These are phyloP conservation scores for Muscidifurax raptorellus DNA, from an alignment of 1,140 invertebrate genomes.

Conservation along the genomic window DNA sequence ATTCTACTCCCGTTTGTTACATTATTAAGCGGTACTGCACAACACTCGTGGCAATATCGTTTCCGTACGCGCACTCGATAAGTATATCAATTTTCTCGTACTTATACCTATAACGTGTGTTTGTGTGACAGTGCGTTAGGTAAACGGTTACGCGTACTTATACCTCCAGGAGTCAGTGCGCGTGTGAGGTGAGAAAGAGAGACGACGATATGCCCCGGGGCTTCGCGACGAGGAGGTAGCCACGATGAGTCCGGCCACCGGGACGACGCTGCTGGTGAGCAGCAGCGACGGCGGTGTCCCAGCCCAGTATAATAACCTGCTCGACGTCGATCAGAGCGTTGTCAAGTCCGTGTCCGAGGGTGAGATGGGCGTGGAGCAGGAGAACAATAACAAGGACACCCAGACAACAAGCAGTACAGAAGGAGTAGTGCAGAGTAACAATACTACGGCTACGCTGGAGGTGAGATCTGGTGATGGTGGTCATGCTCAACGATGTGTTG, in stretches of 20 bases:
- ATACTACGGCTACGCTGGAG: background rate
- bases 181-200: background rate
- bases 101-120: background rate
- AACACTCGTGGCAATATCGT: background rate
- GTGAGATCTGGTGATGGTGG: conserved; percentile 22
- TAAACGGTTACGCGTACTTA: background rate
- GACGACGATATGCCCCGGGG: background rate
- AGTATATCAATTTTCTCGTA: background rate
- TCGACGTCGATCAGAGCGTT: conserved; percentile 47
- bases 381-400: conserved; percentile 54
- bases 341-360: conserved; percentile 73
- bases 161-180: background rate
- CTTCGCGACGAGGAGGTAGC: background rate
- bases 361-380: conserved; percentile 71
- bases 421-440: background rate
- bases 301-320: background rate
- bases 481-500: background rate
- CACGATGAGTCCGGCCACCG: background rate
- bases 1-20: background rate
- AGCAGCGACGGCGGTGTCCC: background rate
- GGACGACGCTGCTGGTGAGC: background rate
- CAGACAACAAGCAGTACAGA: conserved; percentile 25
- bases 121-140: background rate
- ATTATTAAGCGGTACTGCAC: background rate
- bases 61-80: background rate